A percentile compares a stretch with the other conserved stretches of the same genome.
These are phyloP conservation scores for Pipistrellus pygmaeus DNA, from an alignment of 2,797 vertebrate species.

Conservation along the genomic window DNA sequence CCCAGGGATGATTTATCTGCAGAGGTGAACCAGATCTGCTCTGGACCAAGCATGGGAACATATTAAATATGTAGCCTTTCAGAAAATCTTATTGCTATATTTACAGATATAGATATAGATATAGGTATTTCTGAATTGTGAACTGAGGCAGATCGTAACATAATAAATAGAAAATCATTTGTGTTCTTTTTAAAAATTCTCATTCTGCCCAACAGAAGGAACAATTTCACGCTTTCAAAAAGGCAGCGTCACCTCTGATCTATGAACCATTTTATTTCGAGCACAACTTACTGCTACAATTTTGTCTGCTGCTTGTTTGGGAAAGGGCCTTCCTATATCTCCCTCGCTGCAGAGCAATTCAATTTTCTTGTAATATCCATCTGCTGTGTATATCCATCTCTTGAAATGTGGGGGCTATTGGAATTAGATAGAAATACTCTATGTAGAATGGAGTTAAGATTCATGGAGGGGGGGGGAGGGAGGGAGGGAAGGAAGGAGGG, in stretches of 20 bases:
- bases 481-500: neutral
- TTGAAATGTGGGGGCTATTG: constrained; percentile 60
- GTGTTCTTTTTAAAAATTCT: neutral
- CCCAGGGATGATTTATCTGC: neutral
- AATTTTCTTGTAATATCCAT: constrained; percentile 64
- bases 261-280: constrained; percentile 58
- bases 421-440: constrained; percentile 63
- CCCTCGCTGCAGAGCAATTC: constrained; percentile 36
- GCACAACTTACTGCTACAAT: constrained; percentile 45
- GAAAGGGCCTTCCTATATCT: constrained; percentile 55
- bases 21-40: constrained; percentile 2
- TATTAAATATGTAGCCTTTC: neutral
- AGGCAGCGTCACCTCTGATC: constrained; percentile 17
- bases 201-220: constrained; percentile 18
- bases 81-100: neutral
- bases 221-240: constrained; percentile 53
- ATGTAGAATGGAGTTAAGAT: constrained; percentile 24
- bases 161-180: neutral
- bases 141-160: constrained; percentile 11
- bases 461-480: neutral
- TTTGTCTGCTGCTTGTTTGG: constrained; percentile 27
- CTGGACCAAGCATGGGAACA: neutral
- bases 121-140: constrained; percentile 10
- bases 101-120: neutral
- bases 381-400: constrained; percentile 65